Base-by-base conservation (phyloP, 2,888 invertebrate genomes). In the Sesia apiformis region DNA sequence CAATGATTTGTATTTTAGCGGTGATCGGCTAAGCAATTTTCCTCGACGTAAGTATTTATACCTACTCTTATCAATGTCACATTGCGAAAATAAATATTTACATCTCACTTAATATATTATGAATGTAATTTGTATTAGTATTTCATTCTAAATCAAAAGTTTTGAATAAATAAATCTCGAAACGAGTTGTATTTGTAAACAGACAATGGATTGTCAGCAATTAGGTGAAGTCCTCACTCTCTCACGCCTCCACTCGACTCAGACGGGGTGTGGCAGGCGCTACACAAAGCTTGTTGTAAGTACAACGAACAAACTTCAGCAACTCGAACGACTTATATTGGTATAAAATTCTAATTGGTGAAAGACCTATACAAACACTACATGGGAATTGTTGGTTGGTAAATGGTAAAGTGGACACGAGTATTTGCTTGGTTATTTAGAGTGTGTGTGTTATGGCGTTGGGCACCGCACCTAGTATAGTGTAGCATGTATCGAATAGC, bases 301-400 rank as follows among this genome's bases (percentile, higher is more conserved):
- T 65, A 72, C 72, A 74, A 74, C 76, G 76, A 73, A 74, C 80
- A 75, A 78, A 74, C 76, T 72, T 70, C 65, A 72, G 70, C 70
- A 67, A 72, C 67, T 67, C 74, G 66, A 72, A 76, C 74, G 70
- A 80, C 76, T 69, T 84, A 76, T 80, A 82, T 84, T 81, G 84
- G 84, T 87, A 82, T 82, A 84, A 87, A n/a, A 88, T 83, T 85
- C 84, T 87, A 87, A 87, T 88, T 87, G 84, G 84, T 86, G 84
- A 86, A 84, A 87, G 86, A 80, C 88, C 87, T 86, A 83, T 80
- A 78, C 86, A 88, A 87, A 88, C 85, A 88, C 64, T 72, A 83
- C 82, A 81, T 81, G 86, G 80, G 81, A 83, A 84, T 84, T 87
- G 88, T 87, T 83, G 85, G 83, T 79, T 66, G 74, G 85, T 88